A percentile compares a stretch with the other conserved stretches of the same genome.
These are phyloP conservation scores for Pissodes strobi DNA, from an alignment of 1,140 invertebrate species.

Conservation along the genomic window DNA sequence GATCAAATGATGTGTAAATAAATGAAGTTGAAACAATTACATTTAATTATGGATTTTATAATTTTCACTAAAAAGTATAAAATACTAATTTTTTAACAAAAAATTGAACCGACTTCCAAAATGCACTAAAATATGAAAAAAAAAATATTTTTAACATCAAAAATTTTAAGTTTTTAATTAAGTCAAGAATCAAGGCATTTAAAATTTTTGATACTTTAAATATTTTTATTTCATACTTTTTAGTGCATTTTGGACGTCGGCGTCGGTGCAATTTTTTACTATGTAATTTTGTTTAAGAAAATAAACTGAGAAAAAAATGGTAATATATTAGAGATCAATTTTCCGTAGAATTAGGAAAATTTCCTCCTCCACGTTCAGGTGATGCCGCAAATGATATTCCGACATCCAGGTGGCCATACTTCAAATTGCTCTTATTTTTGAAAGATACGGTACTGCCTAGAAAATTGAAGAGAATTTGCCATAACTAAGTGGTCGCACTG, in stretches of 20 bases:
- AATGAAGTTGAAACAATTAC: not conserved
- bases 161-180: not conserved
- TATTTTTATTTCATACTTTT: no score
- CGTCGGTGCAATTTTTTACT: no score
- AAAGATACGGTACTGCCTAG: constrained; percentile 2
- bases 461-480: not conserved
- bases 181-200: not conserved
- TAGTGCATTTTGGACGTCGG: no score
- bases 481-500: not conserved
- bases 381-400: no score
- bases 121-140: no score
- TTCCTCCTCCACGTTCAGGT: not conserved
- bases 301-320: not conserved
- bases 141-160: not conserved
- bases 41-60: not conserved
- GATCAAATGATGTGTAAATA: not conserved
- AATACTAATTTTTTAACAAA: not conserved
- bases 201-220: not conserved
- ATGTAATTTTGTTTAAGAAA: not conserved
- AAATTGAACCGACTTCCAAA: not conserved
- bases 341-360: not conserved
- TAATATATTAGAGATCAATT: constrained; percentile 1
- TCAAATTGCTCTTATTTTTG: constrained; percentile 11
- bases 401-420: no score
- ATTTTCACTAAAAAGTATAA: not conserved